Evolutionary conservation across 2,888 invertebrate genomes (phyloP), one percentile per base, ranked within the genome.

Genomic region (Erebia aethiops): DNA sequence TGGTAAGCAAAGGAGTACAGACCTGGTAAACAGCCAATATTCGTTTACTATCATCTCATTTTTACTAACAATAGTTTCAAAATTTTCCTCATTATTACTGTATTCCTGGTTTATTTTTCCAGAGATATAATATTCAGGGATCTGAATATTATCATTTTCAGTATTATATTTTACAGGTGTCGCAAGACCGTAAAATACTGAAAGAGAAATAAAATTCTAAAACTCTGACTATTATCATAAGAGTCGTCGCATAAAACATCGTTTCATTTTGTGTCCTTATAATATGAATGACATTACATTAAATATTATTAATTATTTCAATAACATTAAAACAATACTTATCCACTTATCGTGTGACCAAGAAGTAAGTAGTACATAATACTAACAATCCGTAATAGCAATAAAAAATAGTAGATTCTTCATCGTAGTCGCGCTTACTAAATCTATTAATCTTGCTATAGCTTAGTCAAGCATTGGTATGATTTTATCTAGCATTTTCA

Each of bases 11-110:
- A 61, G 2, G 1, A 57, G 16, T 21, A 66, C 64, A 21, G 13
- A 75, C 76, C 76, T 76, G 10, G 76, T 76, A 58, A 67, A 76
- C 7, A 76, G 62, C 73, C 74, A 75, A 46, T 73, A 74, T 43
- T 72, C 69, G 52, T 77, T 76, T 62, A 62, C 62, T 62, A 62
- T 62, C 46, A 49, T 14, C 5, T 62, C 62, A 14, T 72, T 73
- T 18, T 71, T 71, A 18, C 51, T 66, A 57, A 49, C 16, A 18
- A 61, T 46, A 9, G n/a, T 61, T 21, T 62, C 21, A 9, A 13
- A 13, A 21, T 61, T 18, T 1, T 18, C 57, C 43, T 49, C 35
- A 26, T 1, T 26, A 0, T 60, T 63, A 10, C 3, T 11, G 2
- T 43, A 18, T 67, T 46, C 46, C 1, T 66, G 16, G 26, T 75